Conservation (phyloP, 2,113 vertebrate species). For the Pseudonaja textilis region DNA sequence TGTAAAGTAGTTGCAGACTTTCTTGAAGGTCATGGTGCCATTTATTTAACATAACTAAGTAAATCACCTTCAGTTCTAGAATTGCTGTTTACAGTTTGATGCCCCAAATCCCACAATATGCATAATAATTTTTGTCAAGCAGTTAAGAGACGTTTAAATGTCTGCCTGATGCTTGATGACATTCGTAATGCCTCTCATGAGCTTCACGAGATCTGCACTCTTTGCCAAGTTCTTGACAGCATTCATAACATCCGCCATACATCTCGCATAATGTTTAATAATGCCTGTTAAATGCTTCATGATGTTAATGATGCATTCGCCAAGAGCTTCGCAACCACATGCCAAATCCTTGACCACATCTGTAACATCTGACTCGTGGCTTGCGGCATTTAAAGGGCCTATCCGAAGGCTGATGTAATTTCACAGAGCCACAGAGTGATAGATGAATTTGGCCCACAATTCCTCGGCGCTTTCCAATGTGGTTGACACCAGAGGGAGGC, state of each 20-base stretch:
- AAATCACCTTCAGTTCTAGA: not conserved
- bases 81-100: rapidly evolving
- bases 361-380: not conserved
- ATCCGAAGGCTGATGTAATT: not conserved
- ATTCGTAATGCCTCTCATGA: conserved; percentile 8
- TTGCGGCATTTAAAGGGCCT: rapidly evolving
- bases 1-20: not conserved
- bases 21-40: not conserved
- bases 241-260: conserved; percentile 13
- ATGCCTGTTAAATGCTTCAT: conserved; percentile 20
- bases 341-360: not conserved
- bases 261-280: conserved; percentile 20
- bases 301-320: not conserved
- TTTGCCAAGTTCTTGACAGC: not conserved
- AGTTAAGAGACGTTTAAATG: conserved; percentile 10
- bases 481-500: not conserved
- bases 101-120: not conserved
- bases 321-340: not conserved
- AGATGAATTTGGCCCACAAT: not conserved
- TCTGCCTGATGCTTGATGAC: not conserved
- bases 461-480: not conserved
- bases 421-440: not conserved
- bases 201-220: not conserved
- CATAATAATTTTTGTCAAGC: not conserved
- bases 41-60: not conserved